Conservation (phyloP, 2,113 vertebrate species). For the Poeciliopsis prolifica region DNA sequence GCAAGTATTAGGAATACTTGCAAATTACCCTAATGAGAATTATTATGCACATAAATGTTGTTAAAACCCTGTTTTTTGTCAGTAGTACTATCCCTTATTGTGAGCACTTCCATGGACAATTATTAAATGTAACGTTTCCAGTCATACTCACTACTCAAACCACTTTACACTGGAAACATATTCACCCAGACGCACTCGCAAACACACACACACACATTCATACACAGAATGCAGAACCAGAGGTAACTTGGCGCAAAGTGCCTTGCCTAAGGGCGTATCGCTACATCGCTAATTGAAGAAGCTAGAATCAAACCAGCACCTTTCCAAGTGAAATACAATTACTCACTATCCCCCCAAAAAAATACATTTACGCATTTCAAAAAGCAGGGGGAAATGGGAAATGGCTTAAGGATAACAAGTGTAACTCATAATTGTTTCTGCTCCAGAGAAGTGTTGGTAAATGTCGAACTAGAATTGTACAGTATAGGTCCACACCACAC, state of each 20-base stretch:
- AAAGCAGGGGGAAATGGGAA: neutral
- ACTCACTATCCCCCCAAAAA: neutral
- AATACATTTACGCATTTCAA: neutral
- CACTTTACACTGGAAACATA: neutral
- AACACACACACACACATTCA: neutral
- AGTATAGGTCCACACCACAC: constrained; percentile 19
- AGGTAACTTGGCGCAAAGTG: neutral
- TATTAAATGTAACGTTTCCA: neutral
- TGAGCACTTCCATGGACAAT: neutral
- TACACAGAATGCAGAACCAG: neutral
- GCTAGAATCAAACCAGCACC: neutral
- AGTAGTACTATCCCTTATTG: neutral
- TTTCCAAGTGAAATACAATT: neutral
- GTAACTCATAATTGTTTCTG: neutral
- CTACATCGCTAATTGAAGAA: neutral
- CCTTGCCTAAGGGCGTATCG: neutral
- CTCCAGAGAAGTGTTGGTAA: neutral
- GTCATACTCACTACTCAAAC: neutral
- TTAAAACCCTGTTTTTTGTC: neutral
- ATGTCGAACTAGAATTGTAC: neutral
- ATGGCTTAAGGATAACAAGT: neutral
- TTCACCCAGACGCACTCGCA: neutral
- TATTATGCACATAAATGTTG: neutral
- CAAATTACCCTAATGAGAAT: neutral
- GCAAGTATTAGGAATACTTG: neutral